phyloP scores from a whole-genome alignment of 2,888 invertebrate species.

The Drosophila villosipedis region DNA sequence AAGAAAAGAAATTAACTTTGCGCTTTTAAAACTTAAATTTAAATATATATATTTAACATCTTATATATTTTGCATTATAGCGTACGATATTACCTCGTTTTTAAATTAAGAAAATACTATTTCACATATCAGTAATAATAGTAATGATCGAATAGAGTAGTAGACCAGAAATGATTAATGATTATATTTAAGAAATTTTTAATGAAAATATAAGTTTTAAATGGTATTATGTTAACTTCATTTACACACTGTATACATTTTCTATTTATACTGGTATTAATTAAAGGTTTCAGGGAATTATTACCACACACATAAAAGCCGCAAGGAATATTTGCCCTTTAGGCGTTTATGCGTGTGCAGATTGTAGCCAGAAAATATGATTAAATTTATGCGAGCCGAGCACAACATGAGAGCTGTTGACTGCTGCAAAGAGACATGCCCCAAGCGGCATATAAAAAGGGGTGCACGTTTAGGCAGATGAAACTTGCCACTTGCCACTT shows the following conservation, averaged over 20 bases:
- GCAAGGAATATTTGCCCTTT: constrained; percentile 4
- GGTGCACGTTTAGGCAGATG: constrained; percentile 36
- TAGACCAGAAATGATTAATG: neutral
- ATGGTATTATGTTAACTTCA: neutral
- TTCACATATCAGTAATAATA: neutral
- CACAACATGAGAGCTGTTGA: constrained; percentile 59
- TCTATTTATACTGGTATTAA: neutral
- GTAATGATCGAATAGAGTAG: neutral
- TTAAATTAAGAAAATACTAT: neutral
- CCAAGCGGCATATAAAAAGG: constrained; percentile 34
- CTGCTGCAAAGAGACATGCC: constrained; percentile 47
- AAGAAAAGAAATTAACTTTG: neutral
- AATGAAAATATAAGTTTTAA: neutral
- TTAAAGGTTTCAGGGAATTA: constrained; percentile 11
- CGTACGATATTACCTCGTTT: too few relatives aligned
- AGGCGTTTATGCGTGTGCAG: constrained; percentile 23
- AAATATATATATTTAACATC: neutral
- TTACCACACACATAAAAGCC: constrained; percentile 2
- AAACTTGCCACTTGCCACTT: constrained; percentile 33
- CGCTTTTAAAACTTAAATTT: neutral
- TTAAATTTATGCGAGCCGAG: constrained; percentile 69
- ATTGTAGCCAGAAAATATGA: constrained; percentile 57
- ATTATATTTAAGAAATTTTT: neutral
- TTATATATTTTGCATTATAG: too few relatives aligned
- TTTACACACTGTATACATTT: neutral